A percentile compares a stretch with the other conserved stretches of the same genome.
Evolutionary conservation across 2,888 invertebrate genomes (phyloP).

Genomic region (Antheraea assamensis): DNA sequence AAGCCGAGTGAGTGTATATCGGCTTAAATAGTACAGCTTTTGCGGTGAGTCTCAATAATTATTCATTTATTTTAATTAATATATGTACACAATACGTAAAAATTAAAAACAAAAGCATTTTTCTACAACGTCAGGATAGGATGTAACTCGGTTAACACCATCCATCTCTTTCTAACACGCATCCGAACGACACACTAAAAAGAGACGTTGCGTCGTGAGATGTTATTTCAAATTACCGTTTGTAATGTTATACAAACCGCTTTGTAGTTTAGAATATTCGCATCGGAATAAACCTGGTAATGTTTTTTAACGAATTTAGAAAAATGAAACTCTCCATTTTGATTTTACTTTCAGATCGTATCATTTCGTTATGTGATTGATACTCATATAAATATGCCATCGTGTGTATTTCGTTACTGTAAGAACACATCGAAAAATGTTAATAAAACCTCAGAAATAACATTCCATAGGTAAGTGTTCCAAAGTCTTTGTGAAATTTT

Average conservation of each 20-base stretch:
- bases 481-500: neutral
- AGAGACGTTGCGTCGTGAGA: neutral
- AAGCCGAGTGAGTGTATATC: neutral
- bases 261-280: neutral
- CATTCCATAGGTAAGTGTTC: slow-evolving; percentile 21
- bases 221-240: neutral
- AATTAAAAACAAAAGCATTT: neutral
- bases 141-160: neutral
- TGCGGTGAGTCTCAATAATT: neutral
- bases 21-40: neutral
- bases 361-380: neutral
- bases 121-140: neutral
- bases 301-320: neutral
- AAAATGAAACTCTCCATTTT: neutral
- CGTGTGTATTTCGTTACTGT: slow-evolving; percentile 19
- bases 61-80: neutral
- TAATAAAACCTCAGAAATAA: slow-evolving; percentile 1
- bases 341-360: neutral
- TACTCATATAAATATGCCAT: slow-evolving; percentile 3
- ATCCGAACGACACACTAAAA: neutral
- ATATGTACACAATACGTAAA: neutral
- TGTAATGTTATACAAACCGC: neutral
- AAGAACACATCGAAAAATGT: slow-evolving; percentile 8
- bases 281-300: neutral
- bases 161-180: neutral